Evolutionary conservation across 2,113 vertebrate species (phyloP), one percentile per base, ranked within the genome.

Genomic region (Myanophis thanlyinensis): DNA sequence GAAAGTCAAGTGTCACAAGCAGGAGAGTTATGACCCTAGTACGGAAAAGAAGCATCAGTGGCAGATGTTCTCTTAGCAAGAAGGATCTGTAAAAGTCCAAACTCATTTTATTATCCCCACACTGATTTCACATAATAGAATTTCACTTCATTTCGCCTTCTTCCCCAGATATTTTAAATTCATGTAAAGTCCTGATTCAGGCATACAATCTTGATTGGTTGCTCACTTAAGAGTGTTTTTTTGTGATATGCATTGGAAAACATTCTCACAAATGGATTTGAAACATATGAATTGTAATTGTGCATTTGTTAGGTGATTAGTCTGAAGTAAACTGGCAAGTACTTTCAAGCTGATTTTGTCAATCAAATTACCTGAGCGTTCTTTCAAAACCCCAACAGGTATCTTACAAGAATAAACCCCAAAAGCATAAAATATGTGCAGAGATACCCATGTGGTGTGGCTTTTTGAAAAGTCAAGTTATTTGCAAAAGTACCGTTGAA

Each of bases 11-110:
- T 95, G 87, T 92, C 52, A n/a, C 25, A 86, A 94, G 92, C 87
- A 88, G 47, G 87, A 80, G 94, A 94, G 93, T 97, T 96, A 94
- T 93, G 93, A 92, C 67, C 88, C 89, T 87, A 95, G 88, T 56
- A 90, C 62, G 18, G 87, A 86, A 44, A 67, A 51, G 48, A 89
- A 94, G 40, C 92, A 93, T 90, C 84, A 87, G 88, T 30, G 90
- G 47, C n/a, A 94, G 93, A 91, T 90, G 93, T 95, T 92, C 87
- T 93, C 92, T 89, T 11, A 87, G 54, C 94, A 85, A 88, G 85
- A 93, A 94, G 85, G 88, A 93, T 95, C 54, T 90, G 80, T 89
- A 93, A 95, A 15, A 85, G 6, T 92, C 90, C 27, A 92, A 44
- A 91, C 9, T 20, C n/a, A 84, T 96, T 92, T 92, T 48, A 94